Evolutionary conservation across 2,888 invertebrate species (phyloP), one percentile per base, ranked within the genome.

Genomic region (Ceriagrion tenellum): DNA sequence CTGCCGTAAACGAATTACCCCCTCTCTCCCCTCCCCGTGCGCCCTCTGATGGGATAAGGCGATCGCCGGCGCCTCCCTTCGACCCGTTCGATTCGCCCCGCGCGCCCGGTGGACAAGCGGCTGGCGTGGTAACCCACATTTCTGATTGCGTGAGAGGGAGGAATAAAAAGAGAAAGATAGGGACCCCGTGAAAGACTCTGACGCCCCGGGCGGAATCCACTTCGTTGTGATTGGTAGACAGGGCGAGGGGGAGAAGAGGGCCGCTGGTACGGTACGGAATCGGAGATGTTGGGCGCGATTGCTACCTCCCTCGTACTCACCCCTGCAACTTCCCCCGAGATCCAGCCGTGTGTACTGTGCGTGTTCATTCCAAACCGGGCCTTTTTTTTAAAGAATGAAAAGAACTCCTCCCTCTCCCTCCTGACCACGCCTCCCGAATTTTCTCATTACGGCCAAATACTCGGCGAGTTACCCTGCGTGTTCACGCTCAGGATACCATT

Each of bases 131-230:
- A 81, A 81, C 81, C 81, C 81, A 81, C 81, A 81, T 81, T 81
- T 81, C 30, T 81, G 81, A 35, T 81, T 81, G 81, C 81, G 81
- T 81, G 81, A 30, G 81, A 30, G 81, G 81, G 81, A 35, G 81
- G 81, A 81, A 81, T 81, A 35, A 81, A 81, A 35, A 35, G 35
- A 35, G 81, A 13, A n/a, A 1, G 8, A 56, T 56, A 56, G 59
- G 59, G 59, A 3, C 59, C 81, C 30, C 81, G 35, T 16, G 59
- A n/a, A 69, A 69, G 26, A 69, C 69, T 69, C 10, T 26, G 69
- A 69, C 81, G 81, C 81, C 81, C 30, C 81, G 81, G 35, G 35
- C 81, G 81, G 81, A 81, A 81, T 81, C 81, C 81, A 81, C 81
- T 81, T 81, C 81, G 30, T n/a, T 30, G 12, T 35, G 81, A 81